Evolutionary conservation across 2,888 invertebrate species (phyloP).

Genomic region (Lepetodrilus schrolli): DNA sequence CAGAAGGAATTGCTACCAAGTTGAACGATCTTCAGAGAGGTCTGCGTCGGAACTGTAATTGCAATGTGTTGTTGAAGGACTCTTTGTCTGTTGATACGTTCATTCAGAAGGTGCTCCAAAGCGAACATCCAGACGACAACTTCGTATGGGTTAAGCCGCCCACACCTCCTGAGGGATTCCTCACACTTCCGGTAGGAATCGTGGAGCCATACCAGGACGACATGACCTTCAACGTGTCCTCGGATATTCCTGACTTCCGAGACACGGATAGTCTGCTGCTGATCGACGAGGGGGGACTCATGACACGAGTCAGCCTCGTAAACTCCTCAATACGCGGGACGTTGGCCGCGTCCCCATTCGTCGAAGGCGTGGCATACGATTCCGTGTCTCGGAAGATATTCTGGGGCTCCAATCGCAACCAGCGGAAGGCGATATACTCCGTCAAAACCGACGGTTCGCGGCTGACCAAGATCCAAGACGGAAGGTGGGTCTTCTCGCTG

Average conservation of each 20-base stretch:
- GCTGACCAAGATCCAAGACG: constrained; percentile 4
- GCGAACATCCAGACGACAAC: background rate
- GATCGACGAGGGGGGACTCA: background rate
- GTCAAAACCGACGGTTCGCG: background rate
- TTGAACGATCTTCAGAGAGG: background rate
- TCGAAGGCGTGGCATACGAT: background rate
- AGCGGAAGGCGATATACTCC: background rate
- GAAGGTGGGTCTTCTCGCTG: background rate
- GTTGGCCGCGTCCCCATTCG: background rate
- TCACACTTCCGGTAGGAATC: too few relatives aligned
- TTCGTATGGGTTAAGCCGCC: background rate
- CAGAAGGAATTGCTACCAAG: background rate
- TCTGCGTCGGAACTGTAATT: background rate
- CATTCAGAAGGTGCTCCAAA: background rate
- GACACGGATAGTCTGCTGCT: background rate
- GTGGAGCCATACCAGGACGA: background rate
- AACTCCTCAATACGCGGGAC: background rate
- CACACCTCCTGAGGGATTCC: too few relatives aligned
- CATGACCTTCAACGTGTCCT: background rate
- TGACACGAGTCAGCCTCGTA: background rate
- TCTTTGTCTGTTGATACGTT: too few relatives aligned
- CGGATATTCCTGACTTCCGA: background rate
- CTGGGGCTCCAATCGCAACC: background rate
- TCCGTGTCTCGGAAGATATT: background rate
- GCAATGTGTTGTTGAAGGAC: background rate